These are phyloP conservation scores for Erebia palarica DNA, from an alignment of 2,888 invertebrate genomes.

Conservation along the genomic window DNA sequence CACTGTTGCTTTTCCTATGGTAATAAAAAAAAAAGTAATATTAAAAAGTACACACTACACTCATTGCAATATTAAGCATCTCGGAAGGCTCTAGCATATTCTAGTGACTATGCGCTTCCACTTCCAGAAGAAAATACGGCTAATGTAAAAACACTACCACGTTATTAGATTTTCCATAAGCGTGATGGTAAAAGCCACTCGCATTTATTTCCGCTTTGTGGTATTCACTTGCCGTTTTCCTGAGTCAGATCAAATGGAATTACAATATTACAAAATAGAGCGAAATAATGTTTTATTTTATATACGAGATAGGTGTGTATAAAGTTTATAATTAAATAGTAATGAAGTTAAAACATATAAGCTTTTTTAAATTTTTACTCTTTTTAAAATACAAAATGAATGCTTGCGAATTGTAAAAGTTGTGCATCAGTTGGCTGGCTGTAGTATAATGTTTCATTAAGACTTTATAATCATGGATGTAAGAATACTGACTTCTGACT, in stretches of 20 bases:
- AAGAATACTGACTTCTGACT: too few relatives aligned
- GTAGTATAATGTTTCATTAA: too few relatives aligned
- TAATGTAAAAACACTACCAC: constrained; percentile 32
- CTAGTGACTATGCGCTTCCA: constrained; percentile 18
- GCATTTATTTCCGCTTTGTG: constrained; percentile 31
- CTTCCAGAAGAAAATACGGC: constrained; percentile 22
- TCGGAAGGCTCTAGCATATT: constrained; percentile 23
- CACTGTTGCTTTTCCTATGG: too few relatives aligned
- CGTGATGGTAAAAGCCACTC: constrained; percentile 33
- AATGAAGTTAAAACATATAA: too few relatives aligned
- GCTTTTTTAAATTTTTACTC: too few relatives aligned
- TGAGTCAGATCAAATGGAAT: constrained; percentile 14
- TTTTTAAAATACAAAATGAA: too few relatives aligned
- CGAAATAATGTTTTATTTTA: neutral
- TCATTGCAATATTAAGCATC: constrained; percentile 17
- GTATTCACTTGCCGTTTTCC: constrained; percentile 29
- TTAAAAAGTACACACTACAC: neutral
- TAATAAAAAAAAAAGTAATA: neutral
- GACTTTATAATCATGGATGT: too few relatives aligned
- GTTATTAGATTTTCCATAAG: constrained; percentile 36
- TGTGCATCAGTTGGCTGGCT: too few relatives aligned
- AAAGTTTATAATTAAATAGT: too few relatives aligned
- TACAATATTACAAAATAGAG: constrained; percentile 16
- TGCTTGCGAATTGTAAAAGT: too few relatives aligned
- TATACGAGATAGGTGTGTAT: too few relatives aligned